Percentiles rank a stretch among this genome's conserved stretches.
These are phyloP conservation scores for Takifugu rubripes DNA, from an alignment of 2,797 vertebrate genomes.

Conservation along the genomic window DNA sequence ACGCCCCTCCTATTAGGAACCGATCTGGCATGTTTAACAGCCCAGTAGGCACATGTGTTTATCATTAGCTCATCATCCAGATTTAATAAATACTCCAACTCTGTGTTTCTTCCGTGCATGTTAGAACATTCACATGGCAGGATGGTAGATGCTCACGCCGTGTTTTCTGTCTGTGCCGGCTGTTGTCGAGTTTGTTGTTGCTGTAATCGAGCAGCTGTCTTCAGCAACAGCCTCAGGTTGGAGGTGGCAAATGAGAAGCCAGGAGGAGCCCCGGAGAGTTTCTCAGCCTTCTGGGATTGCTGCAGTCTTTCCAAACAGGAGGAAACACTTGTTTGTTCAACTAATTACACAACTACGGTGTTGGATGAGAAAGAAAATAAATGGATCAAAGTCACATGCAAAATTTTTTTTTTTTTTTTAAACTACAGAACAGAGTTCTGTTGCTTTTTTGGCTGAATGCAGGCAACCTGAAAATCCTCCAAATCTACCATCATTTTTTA, in stretches of 20 bases:
- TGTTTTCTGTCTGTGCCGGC: slow-evolving; percentile 26
- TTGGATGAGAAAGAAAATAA: slow-evolving; percentile 35
- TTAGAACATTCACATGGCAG: neutral
- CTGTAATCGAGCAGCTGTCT: slow-evolving; percentile 18
- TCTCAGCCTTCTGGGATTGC: slow-evolving; percentile 15
- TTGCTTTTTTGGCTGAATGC: neutral
- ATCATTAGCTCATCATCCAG: no score
- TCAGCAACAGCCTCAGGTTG: slow-evolving; percentile 18
- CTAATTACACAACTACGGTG: slow-evolving; percentile 34
- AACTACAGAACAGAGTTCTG: neutral
- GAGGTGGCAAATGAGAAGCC: slow-evolving; percentile 13
- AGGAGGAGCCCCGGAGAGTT: slow-evolving; percentile 19
- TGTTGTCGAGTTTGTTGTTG: slow-evolving; percentile 38
- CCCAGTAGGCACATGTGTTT: no score
- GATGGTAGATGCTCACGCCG: slow-evolving; percentile 12
- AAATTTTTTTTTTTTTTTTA: slow-evolving; percentile 19
- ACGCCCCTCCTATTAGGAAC: no score
- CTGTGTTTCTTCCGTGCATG: no score
- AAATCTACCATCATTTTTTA: no score
- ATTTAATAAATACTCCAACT: no score
- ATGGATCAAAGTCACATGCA: slow-evolving; percentile 44
- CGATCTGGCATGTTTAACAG: no score
- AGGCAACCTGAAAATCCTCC: no score
- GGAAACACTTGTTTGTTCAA: slow-evolving; percentile 32
- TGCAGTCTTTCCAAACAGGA: slow-evolving; percentile 27